These are phyloP conservation scores for Aricia agestis DNA, from an alignment of 1,140 invertebrate genomes.

Conservation along the genomic window DNA sequence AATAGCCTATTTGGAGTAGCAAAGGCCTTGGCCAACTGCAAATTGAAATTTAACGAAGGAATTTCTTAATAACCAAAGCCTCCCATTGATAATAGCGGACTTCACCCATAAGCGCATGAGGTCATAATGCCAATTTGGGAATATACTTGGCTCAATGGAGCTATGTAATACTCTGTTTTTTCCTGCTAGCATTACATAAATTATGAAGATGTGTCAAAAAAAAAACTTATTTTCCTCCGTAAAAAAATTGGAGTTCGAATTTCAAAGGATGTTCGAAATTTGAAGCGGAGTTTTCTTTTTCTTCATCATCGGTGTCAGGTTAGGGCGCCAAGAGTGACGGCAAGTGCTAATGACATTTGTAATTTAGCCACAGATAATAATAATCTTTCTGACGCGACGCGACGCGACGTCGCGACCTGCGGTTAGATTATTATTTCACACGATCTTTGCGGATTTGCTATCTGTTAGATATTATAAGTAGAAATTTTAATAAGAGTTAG, in stretches of 20 bases:
- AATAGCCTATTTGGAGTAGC: background rate
- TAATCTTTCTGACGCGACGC: background rate
- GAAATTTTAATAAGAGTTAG: no score
- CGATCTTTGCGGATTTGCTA: background rate
- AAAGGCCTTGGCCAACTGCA: background rate
- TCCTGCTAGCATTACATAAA: background rate
- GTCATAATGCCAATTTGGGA: background rate
- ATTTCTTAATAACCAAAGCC: background rate
- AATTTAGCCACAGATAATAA: background rate
- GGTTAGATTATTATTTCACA: background rate
- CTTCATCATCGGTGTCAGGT: background rate
- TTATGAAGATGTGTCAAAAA: background rate
- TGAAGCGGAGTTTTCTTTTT: background rate
- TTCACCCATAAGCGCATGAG: background rate
- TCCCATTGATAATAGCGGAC: background rate
- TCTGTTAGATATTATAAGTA: no score
- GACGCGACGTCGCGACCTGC: background rate
- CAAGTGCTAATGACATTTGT: conserved; percentile 3
- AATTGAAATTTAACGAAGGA: background rate
- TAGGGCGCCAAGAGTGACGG: background rate
- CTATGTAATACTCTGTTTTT: background rate
- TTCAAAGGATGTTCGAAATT: no score
- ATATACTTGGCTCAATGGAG: background rate
- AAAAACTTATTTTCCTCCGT: background rate
- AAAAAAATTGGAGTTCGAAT: no score